A percentile compares a stretch with the other conserved stretches of the same genome.
phyloP scores from a whole-genome alignment of 2,888 invertebrate genomes.

The Auanema freiburgensis region DNA sequence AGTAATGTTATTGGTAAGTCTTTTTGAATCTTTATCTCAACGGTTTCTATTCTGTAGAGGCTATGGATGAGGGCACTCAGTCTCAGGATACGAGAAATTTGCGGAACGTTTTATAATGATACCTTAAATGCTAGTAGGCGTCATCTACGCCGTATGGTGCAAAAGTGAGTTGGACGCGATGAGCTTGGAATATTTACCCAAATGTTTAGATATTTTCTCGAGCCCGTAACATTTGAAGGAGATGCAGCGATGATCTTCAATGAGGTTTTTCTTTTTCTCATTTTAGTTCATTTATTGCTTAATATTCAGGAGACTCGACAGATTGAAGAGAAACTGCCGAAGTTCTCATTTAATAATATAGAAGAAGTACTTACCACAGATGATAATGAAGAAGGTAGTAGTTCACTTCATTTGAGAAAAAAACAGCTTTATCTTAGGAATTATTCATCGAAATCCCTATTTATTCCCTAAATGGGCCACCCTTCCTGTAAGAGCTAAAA shows the following conservation, averaged over 20 bases:
- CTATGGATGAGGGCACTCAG: too few relatives aligned
- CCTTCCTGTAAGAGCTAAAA: background rate
- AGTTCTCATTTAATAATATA: background rate
- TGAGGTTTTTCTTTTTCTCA: constrained; percentile 1
- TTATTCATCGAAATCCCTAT: background rate
- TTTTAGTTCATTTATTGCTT: background rate
- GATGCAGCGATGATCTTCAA: constrained; percentile 2
- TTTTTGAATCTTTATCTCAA: too few relatives aligned
- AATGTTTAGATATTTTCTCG: too few relatives aligned
- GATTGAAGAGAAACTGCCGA: background rate
- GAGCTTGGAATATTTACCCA: too few relatives aligned
- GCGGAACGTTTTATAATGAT: too few relatives aligned
- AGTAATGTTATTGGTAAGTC: too few relatives aligned
- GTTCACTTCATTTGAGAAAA: background rate
- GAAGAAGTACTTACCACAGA: background rate
- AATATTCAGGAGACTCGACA: background rate
- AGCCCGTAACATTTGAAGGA: background rate
- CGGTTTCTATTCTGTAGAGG: too few relatives aligned
- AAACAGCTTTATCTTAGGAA: background rate
- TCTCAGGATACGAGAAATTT: too few relatives aligned
- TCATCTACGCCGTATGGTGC: too few relatives aligned
- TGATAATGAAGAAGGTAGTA: background rate
- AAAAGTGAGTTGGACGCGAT: too few relatives aligned
- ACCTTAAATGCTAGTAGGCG: too few relatives aligned
- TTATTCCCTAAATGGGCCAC: background rate